Base-by-base conservation (phyloP, 2,113 vertebrate genomes). In the Actenoides hombroni region DNA sequence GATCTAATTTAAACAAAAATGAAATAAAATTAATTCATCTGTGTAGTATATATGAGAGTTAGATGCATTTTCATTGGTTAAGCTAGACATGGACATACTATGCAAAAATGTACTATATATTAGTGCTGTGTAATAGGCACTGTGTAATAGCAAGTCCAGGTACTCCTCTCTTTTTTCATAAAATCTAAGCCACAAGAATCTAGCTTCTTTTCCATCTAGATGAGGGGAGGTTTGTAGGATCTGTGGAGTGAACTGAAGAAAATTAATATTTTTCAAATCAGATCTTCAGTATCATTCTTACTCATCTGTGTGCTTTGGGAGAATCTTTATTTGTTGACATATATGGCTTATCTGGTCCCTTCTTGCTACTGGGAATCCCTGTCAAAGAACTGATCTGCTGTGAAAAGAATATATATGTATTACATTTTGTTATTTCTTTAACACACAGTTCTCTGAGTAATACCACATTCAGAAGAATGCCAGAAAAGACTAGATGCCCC, bases 111-210 rank as follows among this genome's bases (percentile, higher is more conserved):
- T 15, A 64, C 13, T 49, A 6, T n/a, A 8, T 24, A 53, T 20
- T 35, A 67, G 15, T 33, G 31, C 5, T 25, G 11, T 40, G 35
- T 35, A n/a, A 54, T 21, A 48, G 4, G 14, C 37, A 67, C 28
- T n/a, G 14, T 40, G 24, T 24, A 46, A 37, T 16, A 48, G 9
- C 5, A 68, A 15, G 28, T 64, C 8, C 17, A 63, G 0, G 0
- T 56, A 68, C 10, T 78, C 12, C 24, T 86, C 6, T 44, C 20
- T 60, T 33, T 64, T 42, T 42, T 24, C 5, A 51, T 40, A 28
- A 76, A 92, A 71, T 11, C 3, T 8, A 23, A 37, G 7, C 25
- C 33, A 57, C 54, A 83, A 88, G 42, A 77, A 61, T 88, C 10
- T 11, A 78, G 16, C 2, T 65, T 61, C 16, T 88, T 80, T 83